phyloP scores from a whole-genome alignment of 2,797 vertebrate species.

The Huso huso region DNA sequence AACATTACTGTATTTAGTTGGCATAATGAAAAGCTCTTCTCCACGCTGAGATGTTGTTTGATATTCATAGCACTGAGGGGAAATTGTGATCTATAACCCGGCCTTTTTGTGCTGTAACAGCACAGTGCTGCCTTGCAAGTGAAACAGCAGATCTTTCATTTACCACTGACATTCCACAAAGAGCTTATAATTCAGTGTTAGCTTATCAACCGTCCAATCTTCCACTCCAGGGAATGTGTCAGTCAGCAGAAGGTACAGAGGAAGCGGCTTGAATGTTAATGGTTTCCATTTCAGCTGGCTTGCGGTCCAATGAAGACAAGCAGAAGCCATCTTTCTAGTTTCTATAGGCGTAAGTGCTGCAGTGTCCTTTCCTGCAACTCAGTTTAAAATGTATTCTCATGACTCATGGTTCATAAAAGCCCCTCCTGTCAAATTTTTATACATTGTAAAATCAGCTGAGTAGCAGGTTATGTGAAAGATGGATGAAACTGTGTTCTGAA shows the following conservation, averaged over 20 bases:
- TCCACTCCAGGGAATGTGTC: slow-evolving; percentile 61
- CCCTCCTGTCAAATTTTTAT: not conserved
- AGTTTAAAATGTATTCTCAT: slow-evolving; percentile 1
- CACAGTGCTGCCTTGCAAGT: slow-evolving; percentile 52
- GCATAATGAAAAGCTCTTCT: not conserved
- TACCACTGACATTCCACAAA: slow-evolving; percentile 56
- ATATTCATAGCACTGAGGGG: slow-evolving; percentile 41
- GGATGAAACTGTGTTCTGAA: not conserved
- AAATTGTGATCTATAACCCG: slow-evolving; percentile 41
- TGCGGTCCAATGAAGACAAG: slow-evolving; percentile 64
- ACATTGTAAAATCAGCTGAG: not conserved
- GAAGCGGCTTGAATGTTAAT: slow-evolving; percentile 61
- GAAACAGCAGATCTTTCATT: slow-evolving; percentile 60
- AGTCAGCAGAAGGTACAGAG: slow-evolving; percentile 59
- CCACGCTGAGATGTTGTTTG: slow-evolving; percentile 22
- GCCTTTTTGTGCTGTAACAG: slow-evolving; percentile 46
- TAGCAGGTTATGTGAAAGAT: not conserved
- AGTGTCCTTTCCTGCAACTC: not conserved
- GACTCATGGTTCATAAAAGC: not conserved
- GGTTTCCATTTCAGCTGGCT: slow-evolving; percentile 57
- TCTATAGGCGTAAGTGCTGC: slow-evolving; percentile 1
- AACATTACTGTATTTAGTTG: slow-evolving; percentile 3
- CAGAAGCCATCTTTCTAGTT: slow-evolving; percentile 43
- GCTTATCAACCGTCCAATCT: slow-evolving; percentile 64
- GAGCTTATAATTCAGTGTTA: slow-evolving; percentile 69